A percentile compares a stretch with the other conserved stretches of the same genome.
Evolutionary conservation across 2,113 vertebrate species (phyloP).

Genomic region (Ceyx melanurus): DNA sequence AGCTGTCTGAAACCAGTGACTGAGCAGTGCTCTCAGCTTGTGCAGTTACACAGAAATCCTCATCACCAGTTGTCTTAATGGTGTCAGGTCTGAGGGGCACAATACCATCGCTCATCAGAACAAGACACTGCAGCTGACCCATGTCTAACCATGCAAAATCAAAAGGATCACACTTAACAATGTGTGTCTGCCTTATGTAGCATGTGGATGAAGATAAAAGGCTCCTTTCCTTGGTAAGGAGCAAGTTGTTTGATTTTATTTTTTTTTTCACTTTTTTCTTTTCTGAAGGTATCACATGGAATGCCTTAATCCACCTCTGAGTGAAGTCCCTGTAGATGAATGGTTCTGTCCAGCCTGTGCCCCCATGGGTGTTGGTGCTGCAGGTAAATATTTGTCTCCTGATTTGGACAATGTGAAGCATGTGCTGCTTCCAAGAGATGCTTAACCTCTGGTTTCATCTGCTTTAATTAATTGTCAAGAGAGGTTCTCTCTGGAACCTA

Average conservation of each 20-base stretch:
- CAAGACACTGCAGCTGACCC: background rate
- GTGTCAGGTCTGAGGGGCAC: background rate
- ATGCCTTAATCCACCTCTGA: slow-evolving; percentile 90
- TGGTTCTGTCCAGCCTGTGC: slow-evolving; percentile 95
- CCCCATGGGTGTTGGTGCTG: slow-evolving; percentile 37
- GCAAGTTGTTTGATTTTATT: background rate
- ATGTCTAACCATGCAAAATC: background rate
- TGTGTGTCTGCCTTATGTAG: background rate
- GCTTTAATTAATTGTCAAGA: background rate
- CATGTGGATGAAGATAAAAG: background rate
- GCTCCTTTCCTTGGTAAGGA: background rate
- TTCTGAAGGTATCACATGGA: slow-evolving; percentile 94
- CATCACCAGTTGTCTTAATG: background rate
- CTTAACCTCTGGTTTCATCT: background rate
- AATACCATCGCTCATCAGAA: background rate
- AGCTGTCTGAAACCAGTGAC: background rate
- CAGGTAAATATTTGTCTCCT: background rate
- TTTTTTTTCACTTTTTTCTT: background rate
- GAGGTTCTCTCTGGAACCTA: background rate
- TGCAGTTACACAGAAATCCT: background rate
- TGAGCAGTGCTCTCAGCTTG: background rate
- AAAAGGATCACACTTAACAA: background rate
- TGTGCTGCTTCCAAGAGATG: background rate
- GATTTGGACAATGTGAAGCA: background rate
- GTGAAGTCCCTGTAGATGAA: slow-evolving; percentile 92